Evolutionary conservation across 2,113 vertebrate species (phyloP), one percentile per base, ranked within the genome.

Genomic region (Canis aureus): DNA sequence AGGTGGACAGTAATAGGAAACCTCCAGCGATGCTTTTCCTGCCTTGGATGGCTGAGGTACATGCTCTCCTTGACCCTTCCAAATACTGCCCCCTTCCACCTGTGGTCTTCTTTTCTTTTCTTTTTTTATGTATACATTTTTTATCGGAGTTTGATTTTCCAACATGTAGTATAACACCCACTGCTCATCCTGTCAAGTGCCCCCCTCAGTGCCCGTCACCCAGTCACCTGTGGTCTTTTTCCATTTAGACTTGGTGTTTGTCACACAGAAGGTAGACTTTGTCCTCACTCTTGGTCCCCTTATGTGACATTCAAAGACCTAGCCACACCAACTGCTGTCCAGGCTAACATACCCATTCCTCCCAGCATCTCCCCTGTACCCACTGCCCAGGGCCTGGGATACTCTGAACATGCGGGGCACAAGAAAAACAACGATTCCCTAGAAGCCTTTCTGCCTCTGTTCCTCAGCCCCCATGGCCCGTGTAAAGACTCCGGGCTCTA

Each of bases 341-440:
- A 32, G n/a, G 23, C 71, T 11, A n/a, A 43, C 27, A 74, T 0
- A 1, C 11, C 29, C 6, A 0, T 43, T 8, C 22, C 57, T 51
- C 27, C n/a, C 4, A 66, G 59, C 27, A 9, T 59, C 53, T 57
- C 25, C 73, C 11, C n/a, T 19, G 8, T n/a, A 32, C 35, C 74
- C 27, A 1, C 27, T 22, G 55, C 13, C 49, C 38, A 22, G 13
- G 69, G 9, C 59, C 57, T 86, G 53, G 27, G 43, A 73, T 15
- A 35, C 32, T 57, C 60, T 27, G 43, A 76, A 51, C 23, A 2
- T 43, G 35, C 2, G n/a, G 16, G 29, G 20, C 32, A 57, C 25
- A 43, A 51, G 73, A 15, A 78, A 76, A 82, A 38, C 15, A 11
- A 15, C 9, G n/a, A 11, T 38, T 69, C 49, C 51, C n/a, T 11